A percentile compares a stretch with the other conserved stretches of the same genome.
phyloP scores from a whole-genome alignment of 2,113 vertebrate species.

The Macrotis lagotis region DNA sequence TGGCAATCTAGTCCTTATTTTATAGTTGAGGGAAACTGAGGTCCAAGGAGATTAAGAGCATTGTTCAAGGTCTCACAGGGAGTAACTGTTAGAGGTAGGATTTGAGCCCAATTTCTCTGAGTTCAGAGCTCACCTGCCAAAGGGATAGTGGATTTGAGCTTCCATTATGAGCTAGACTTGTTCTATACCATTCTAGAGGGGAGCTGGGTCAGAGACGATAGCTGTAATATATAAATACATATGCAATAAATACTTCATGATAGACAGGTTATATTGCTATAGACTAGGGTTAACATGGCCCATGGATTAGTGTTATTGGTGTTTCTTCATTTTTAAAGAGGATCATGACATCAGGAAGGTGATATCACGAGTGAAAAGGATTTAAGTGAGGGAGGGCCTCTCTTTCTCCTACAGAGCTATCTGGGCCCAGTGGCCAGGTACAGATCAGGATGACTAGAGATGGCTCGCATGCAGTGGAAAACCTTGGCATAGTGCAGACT shows the following conservation, averaged over 20 bases:
- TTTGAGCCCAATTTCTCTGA: not conserved
- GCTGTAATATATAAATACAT: not conserved
- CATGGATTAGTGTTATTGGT: too few relatives aligned
- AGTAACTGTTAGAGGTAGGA: not conserved
- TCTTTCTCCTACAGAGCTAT: too few relatives aligned
- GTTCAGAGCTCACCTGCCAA: not conserved
- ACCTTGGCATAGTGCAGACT: not conserved
- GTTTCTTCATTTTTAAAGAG: too few relatives aligned
- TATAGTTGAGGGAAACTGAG: not conserved
- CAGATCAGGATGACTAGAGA: too few relatives aligned
- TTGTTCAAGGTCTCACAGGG: not conserved
- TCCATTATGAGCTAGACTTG: not conserved
- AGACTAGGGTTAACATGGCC: not conserved
- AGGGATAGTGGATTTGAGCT: not conserved
- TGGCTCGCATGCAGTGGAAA: too few relatives aligned
- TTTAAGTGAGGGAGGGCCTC: too few relatives aligned
- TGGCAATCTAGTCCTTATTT: not conserved
- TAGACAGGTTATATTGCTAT: not conserved
- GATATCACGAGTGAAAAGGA: too few relatives aligned
- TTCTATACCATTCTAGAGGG: not conserved
- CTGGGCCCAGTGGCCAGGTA: too few relatives aligned
- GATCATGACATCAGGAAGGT: too few relatives aligned
- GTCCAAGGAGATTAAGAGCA: not conserved
- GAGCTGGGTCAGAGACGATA: not conserved
- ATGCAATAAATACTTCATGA: not conserved